A percentile compares a stretch with the other conserved stretches of the same genome.
Evolutionary conservation across 2,888 invertebrate genomes (phyloP).

Genomic region (Drosophila diplacantha): DNA sequence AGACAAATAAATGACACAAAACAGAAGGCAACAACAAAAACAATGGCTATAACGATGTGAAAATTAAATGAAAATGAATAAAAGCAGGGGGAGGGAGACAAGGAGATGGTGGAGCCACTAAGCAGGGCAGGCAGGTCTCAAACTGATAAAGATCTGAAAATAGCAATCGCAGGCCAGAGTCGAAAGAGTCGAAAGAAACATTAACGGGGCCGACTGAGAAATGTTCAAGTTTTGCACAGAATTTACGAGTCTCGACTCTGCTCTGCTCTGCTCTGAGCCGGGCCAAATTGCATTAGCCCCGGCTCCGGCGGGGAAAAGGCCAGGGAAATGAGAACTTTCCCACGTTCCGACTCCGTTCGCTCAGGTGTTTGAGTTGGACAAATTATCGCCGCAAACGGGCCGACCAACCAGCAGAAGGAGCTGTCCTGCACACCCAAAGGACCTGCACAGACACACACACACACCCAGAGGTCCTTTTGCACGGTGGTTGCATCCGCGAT

Average conservation of each 20-base stretch:
- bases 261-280: conserved; percentile 31
- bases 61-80: conserved; percentile 65
- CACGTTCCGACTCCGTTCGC: conserved; percentile 47
- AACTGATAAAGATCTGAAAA: conserved; percentile 58
- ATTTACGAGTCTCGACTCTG: conserved; percentile 60
- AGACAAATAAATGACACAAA: conserved; percentile 67
- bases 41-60: conserved; percentile 67
- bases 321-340: conserved; percentile 65
- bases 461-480: conserved; percentile 35
- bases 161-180: conserved; percentile 43
- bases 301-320: background rate
- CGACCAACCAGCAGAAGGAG: conserved; percentile 25
- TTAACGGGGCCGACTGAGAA: conserved; percentile 35
- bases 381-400: conserved; percentile 30
- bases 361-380: conserved; percentile 41
- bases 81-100: conserved; percentile 3
- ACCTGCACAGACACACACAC: background rate
- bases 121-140: conserved; percentile 48
- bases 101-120: conserved; percentile 12
- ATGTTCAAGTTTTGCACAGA: conserved; percentile 65
- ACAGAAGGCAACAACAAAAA: conserved; percentile 34
- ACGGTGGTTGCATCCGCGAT: conserved; percentile 41
- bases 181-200: conserved; percentile 23
- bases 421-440: conserved; percentile 9
- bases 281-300: conserved; percentile 66